Base-by-base conservation (phyloP, 2,113 vertebrate genomes). In the Peromyscus leucopus region DNA sequence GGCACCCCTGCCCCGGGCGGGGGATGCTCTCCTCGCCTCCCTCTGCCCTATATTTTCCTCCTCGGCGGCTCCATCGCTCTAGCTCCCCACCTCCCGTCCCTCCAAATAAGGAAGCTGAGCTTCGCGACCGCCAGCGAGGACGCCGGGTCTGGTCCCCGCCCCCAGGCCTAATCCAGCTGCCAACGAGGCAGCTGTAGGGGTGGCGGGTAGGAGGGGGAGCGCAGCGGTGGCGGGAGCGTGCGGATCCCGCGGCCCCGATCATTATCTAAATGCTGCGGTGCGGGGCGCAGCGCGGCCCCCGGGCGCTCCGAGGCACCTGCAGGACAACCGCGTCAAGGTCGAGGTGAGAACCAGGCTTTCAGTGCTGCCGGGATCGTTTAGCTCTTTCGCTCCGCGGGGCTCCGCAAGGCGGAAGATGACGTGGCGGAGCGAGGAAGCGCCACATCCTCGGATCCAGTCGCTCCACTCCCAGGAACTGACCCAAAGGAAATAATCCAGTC, bases 51-150 rank as follows among this genome's bases (percentile, higher is more conserved):
- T 13, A 55, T 31, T 65, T 65, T 33, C 15, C 84, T 78, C 67
- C 28, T 0, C 24, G 0, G 15, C 85, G 15, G 74, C 39, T 87
- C 13, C 61, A 22, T 85, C 74, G 21, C 22, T 4, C 28, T 69
- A 28, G 36, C 83, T 75, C 86, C 94, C 94, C 76, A 42, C 63
- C 79, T 11, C 87, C 24, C 4, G 26, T 31, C 26, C 59, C 82
- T 91, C 94, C 95, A 85, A 89, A 91, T 78, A 57, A 94, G 94
- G 72, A 95, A 93, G 86, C 93, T 9, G 28, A 78, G 42, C 67
- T 0, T 7, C 0, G 24, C 6, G 5, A 63, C 4, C 57, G 69
- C 59, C 63, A 1, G 28, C 3, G 3, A n/a, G 15, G 83, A 36
- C 1, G 90, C 39, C 8, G 21, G 51, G 22, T 24, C 86, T 26